Conservation (phyloP, 2,797 vertebrate species). For the Eulemur albifrons region DNA sequence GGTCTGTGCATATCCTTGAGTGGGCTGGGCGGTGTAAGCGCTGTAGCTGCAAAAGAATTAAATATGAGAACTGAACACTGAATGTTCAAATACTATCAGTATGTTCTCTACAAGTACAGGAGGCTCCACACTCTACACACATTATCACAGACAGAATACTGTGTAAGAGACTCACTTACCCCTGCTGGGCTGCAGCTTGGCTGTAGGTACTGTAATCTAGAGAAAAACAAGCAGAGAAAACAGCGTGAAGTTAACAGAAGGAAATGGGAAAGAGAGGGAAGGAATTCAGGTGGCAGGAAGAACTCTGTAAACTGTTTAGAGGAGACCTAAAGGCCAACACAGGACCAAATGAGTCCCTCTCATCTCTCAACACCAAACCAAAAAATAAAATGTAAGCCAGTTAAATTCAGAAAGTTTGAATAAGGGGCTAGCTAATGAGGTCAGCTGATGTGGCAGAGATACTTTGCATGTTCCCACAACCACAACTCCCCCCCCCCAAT, state of each 20-base stretch:
- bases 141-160: not conserved
- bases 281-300: not conserved
- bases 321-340: not conserved
- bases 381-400: slow-evolving; percentile 24
- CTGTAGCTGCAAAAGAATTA: slow-evolving; percentile 90
- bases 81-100: slow-evolving; percentile 23
- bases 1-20: slow-evolving; percentile 95
- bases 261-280: not conserved
- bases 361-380: not conserved
- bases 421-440: slow-evolving; percentile 8
- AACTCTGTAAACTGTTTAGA: not conserved
- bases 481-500: not conserved
- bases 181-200: slow-evolving; percentile 94
- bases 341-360: not conserved
- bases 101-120: not conserved
- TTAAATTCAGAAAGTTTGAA: slow-evolving; percentile 39
- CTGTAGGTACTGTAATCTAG: slow-evolving; percentile 97
- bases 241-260: slow-evolving; percentile 10
- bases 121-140: not conserved
- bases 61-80: slow-evolving; percentile 50
- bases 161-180: slow-evolving; percentile 87
- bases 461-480: not conserved
- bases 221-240: slow-evolving; percentile 60
- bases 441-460: slow-evolving; percentile 8
- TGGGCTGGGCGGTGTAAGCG: slow-evolving; percentile 93